Evolutionary conservation across 2,113 vertebrate genomes (phyloP), one percentile per base, ranked within the genome.

Genomic region (Elanus axillaris): DNA sequence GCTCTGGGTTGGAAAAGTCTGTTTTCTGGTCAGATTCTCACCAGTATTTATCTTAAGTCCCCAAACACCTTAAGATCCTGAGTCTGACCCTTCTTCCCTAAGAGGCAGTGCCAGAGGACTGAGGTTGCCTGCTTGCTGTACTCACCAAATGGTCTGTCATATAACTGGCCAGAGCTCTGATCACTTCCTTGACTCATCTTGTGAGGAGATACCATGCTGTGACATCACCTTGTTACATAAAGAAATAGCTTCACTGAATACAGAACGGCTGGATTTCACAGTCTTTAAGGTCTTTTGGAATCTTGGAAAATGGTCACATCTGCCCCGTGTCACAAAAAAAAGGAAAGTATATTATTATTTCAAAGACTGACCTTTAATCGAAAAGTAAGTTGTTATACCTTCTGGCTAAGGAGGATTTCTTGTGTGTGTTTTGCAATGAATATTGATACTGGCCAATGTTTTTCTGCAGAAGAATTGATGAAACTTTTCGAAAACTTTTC

Each of bases 381-480:
- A 48, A 67, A 93, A 43, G 42, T 81, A 82, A 71, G 66, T 91
- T 75, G 19, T 27, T 76, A 32, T 12, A 50, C 52, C 63, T 88
- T 86, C 55, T 74, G 56, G 14, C 26, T 77, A 43, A 47, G 43
- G 20, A 78, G 18, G 7, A 20, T 74, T 96, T 91, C 50, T 80
- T 48, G 20, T 47, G 13, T 50, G 6, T 66, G 25, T 72, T 47
- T 72, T 72, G 64, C 34, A 40, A 74, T 90, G 52, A 88, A 83
- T 96, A 92, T 94, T 87, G 68, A 90, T 97, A 88, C 58, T 97
- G 92, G 85, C 96, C 97, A 92, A 77, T 95, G 92, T 87, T 85
- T 86, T 77, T 95, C 47, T 91, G 53, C 62, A 50, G 74, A 60
- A 94, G 58, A 86, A 94, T 69, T 87, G 80, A 82, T 93, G 91